Evolutionary conservation across 2,797 vertebrate genomes (phyloP), one percentile per base, ranked within the genome.

Genomic region (Anguilla obscura): DNA sequence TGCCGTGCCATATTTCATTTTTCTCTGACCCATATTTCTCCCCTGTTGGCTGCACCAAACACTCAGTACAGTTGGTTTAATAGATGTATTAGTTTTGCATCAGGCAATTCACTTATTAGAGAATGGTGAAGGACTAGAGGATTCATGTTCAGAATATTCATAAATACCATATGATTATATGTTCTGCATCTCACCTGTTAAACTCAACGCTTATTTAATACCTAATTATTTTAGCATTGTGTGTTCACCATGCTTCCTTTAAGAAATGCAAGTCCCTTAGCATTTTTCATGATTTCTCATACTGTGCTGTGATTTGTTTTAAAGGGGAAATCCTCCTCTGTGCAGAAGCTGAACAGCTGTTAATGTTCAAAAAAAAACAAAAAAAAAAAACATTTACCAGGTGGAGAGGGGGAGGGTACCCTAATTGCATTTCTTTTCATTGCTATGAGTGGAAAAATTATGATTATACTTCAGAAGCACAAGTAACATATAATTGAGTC

Each of bases 401-500:
- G 40, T 84, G 60, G 24, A 71, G 63, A 88, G 50, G 52, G 83
- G 27, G 83, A 69, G n/a, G 48, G 83, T 33, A 56, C 76, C 85
- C 45, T 85, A 85, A 58, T 14, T 8, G 83, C n/a, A 71, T 45
- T 54, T 71, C 30, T 24, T 40, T 85, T 84, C 63, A 66, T 5
- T 36, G 66, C n/a, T 33, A 71, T n/a, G 83, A 88, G 63, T 40
- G 48, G 33, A 52, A 88, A 48, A 88, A 76, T 88, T 33, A 40
- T 56, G 63, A 88, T 74, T 58, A 85, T 6, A 27, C 66, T 85
- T 85, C 60, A 40, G 82, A 83, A 33, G 54, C 87, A 45, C 21
- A 69, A 84, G 63, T 84, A 69, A 87, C 80, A 83, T 82, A 71
- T 36, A 84, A 87, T 87, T 69, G 50, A 88, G 84, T 88, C 24